Percentiles rank a stretch among this genome's conserved stretches.
Conservation (phyloP, 2,113 vertebrate species). For the Emydocephalus ijimae region DNA sequence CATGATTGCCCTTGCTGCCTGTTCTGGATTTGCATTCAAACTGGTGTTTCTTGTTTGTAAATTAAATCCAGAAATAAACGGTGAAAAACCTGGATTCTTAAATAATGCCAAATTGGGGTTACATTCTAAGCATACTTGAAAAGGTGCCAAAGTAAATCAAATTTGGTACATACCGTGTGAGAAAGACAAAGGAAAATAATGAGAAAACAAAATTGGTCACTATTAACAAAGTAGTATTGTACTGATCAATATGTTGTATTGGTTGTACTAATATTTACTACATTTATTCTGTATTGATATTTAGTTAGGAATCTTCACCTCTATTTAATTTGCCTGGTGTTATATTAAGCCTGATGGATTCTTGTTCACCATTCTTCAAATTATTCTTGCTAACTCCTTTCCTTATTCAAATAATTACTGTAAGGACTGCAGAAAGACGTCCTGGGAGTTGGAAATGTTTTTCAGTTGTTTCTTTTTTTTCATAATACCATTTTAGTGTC, state of each 20-base stretch:
- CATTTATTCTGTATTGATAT: background rate
- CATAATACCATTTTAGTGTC: background rate
- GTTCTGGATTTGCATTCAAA: background rate
- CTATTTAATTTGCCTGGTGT: background rate
- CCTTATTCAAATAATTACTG: background rate
- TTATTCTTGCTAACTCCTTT: background rate
- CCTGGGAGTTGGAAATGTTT: background rate
- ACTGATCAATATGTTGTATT: background rate
- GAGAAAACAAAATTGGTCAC: background rate
- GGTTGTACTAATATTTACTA: background rate
- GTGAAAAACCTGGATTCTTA: background rate
- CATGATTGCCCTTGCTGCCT: background rate
- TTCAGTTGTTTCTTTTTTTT: background rate
- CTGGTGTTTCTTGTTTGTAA: background rate
- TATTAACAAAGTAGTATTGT: background rate
- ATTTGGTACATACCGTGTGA: background rate
- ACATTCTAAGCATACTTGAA: background rate
- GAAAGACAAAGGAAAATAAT: background rate
- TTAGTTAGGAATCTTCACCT: background rate
- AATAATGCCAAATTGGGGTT: background rate
- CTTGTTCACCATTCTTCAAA: background rate
- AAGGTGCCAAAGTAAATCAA: background rate
- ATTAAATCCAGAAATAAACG: background rate
- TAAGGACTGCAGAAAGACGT: background rate
- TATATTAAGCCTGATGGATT: background rate